A percentile compares a stretch with the other conserved stretches of the same genome.
Conservation (phyloP, 2,113 vertebrate genomes). For the Limnothrissa miodon region DNA sequence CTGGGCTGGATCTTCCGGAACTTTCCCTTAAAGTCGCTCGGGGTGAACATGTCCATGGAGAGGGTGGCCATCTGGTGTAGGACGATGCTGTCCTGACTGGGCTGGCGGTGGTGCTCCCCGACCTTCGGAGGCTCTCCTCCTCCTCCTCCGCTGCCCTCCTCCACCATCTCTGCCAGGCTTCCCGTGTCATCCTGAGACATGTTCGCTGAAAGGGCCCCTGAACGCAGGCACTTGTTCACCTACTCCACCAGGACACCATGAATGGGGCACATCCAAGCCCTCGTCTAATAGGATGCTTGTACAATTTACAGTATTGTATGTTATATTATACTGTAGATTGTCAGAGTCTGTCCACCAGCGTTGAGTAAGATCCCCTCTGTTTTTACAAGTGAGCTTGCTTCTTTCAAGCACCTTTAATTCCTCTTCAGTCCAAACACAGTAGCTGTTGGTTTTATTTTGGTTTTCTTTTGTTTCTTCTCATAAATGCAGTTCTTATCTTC, state of each 20-base stretch:
- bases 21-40: conserved; percentile 80
- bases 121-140: conserved; percentile 39
- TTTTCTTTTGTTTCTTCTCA: neutral
- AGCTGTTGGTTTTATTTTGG: neutral
- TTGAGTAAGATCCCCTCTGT: neutral
- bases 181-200: conserved; percentile 68
- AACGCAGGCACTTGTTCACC: conserved; percentile 15
- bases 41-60: conserved; percentile 78
- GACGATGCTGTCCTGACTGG: conserved; percentile 61
- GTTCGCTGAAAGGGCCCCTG: conserved; percentile 23
- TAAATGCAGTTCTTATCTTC: neutral
- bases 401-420: neutral
- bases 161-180: conserved; percentile 31
- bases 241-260: conserved; percentile 28
- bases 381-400: neutral
- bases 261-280: neutral
- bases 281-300: neutral
- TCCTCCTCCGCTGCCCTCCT: conserved; percentile 44
- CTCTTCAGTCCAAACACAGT: neutral
- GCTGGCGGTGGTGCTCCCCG: conserved; percentile 39
- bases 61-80: conserved; percentile 77
- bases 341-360: neutral
- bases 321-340: neutral
- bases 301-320: neutral
- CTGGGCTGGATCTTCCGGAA: conserved; percentile 81